These are phyloP conservation scores for Cheilinus undulatus DNA, from an alignment of 2,113 vertebrate species.

Conservation along the genomic window DNA sequence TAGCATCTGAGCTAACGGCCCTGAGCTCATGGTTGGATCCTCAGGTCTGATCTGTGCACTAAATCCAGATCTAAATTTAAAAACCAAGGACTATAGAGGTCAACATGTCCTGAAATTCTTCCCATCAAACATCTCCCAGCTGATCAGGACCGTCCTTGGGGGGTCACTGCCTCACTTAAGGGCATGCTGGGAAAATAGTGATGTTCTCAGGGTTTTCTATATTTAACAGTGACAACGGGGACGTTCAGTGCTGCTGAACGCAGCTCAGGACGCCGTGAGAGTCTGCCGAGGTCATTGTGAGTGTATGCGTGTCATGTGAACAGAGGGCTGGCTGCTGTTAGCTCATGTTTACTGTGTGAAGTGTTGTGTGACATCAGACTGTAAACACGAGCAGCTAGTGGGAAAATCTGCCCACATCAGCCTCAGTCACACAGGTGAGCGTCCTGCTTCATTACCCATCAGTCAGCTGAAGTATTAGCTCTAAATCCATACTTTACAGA, in stretches of 20 bases:
- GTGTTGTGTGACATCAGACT: background rate
- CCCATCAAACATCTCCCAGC: constrained; percentile 49
- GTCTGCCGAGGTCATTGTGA: constrained; percentile 4
- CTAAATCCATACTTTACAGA: too few species aligned
- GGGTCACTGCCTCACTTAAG: constrained; percentile 41
- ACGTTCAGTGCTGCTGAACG: constrained; percentile 20
- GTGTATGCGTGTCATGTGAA: background rate
- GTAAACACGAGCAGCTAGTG: background rate
- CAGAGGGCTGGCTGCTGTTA: background rate
- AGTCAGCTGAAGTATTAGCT: too few species aligned
- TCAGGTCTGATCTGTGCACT: constrained; percentile 1
- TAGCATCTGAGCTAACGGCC: background rate
- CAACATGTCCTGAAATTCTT: constrained; percentile 32
- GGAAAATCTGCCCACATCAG: background rate
- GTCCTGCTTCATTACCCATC: background rate
- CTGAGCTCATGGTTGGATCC: background rate
- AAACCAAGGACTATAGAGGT: constrained; percentile 9
- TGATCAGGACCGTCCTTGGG: constrained; percentile 21
- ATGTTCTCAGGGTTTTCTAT: constrained; percentile 71
- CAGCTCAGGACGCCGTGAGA: constrained; percentile 8
- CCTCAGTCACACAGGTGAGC: background rate
- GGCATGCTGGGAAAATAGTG: constrained; percentile 58
- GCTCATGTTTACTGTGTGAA: background rate
- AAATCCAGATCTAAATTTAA: constrained; percentile 38
- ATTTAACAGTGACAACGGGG: constrained; percentile 54